These are phyloP conservation scores for Mycteria americana DNA, from an alignment of 2,797 vertebrate species.

Conservation along the genomic window DNA sequence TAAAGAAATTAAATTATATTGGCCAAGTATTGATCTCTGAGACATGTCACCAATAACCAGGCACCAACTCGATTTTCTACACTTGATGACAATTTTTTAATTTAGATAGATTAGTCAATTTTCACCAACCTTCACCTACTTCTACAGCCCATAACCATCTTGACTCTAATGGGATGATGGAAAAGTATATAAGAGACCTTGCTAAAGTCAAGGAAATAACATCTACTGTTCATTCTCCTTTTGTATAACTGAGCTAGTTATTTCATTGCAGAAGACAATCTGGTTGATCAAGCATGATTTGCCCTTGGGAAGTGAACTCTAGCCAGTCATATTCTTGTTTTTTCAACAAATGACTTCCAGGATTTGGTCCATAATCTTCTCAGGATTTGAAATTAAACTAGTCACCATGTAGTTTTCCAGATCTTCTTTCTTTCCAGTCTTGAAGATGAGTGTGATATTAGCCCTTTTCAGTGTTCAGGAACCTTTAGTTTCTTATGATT, in stretches of 20 bases:
- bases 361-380: not conserved
- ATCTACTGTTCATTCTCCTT: not conserved
- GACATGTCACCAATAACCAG: not conserved
- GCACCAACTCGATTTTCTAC: not conserved
- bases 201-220: not conserved
- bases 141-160: not conserved
- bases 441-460: not conserved
- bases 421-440: not conserved
- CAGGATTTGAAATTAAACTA: not conserved
- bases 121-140: not conserved
- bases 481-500: not conserved
- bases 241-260: not conserved
- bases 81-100: not conserved
- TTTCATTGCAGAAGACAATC: not conserved
- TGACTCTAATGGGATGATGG: not conserved
- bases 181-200: not conserved
- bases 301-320: not conserved
- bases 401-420: not conserved
- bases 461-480: not conserved
- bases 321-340: not conserved
- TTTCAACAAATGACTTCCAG: not conserved
- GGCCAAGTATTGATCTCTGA: not conserved
- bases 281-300: not conserved
- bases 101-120: not conserved
- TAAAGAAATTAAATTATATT: not conserved